Base-by-base conservation (phyloP, 2,888 invertebrate genomes). In the Yponomeuta sedellus region DNA sequence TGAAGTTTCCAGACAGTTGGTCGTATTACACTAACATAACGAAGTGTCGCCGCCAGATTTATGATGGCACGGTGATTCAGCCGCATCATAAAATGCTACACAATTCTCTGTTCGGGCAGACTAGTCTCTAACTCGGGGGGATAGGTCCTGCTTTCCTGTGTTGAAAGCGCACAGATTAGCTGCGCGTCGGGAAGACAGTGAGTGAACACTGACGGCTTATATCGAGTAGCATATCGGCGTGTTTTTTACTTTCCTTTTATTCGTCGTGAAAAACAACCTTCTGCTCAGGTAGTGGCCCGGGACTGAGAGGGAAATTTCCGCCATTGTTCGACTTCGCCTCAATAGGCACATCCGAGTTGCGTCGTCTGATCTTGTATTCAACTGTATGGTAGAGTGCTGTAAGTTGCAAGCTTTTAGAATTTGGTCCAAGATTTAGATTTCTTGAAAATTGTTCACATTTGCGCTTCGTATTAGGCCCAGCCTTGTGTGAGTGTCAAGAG, bases 51-150 rank as follows among this genome's bases (percentile, higher is more conserved):
- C 58, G 58, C 3, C 25, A 62, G 28, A 62, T 62, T 62, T 62
- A 62, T 62, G 61, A 62, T 62, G 28, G 16, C n/a, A 11, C 10
- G 61, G 34, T 62, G 61, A 62, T 62, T 62, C 39, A 28, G 39
- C 39, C 19, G 25, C 25, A 28, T 62, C 61, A 62, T 62, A 34
- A 20, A 59, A 52, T 52, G 16, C 44, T 52, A 16, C 44, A 52
- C 44, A 16, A 52, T 52, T 52, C 12, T 52, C 44, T 52, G 44
- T 58, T 11, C 58, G 3, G 58, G 58, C 58, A 22, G 58, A 22
- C 58, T 19, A 2, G 11, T 22, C 2, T 16, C 44, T 52, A 52
- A 52, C 0, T 52, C 44, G 16, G 44, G 16, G 44, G 44, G 16
- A 52, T 52, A 52, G 44, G 5, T 2, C 16, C 16, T 52, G 16